Conservation (phyloP, 1,140 invertebrate species). For the Paraescarpia echinospica region DNA sequence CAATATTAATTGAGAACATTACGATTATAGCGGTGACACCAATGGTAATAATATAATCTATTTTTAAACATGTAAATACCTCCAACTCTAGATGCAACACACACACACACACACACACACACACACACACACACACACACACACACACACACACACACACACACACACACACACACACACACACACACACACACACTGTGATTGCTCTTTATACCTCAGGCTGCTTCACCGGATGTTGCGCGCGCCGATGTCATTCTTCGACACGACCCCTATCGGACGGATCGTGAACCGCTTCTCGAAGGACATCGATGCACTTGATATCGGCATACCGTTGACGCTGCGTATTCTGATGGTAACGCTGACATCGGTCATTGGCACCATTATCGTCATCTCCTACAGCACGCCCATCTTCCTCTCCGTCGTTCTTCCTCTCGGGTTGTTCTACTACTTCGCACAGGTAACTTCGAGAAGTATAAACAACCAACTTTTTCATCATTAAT, state of each 20-base stretch:
- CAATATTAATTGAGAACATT: neutral
- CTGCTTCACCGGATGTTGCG: conserved; percentile 59
- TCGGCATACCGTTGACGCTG: conserved; percentile 46
- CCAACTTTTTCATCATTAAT: no score
- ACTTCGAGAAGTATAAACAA: no score
- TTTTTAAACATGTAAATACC: neutral
- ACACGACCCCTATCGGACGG: conserved; percentile 66
- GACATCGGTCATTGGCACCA: neutral
- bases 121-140: no score
- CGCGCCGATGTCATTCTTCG: conserved; percentile 66
- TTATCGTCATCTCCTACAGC: conserved; percentile 19
- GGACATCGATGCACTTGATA: conserved; percentile 63
- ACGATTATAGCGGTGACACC: neutral
- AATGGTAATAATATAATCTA: neutral
- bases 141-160: neutral
- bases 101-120: no score
- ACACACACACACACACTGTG: neutral
- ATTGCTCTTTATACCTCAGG: conserved; percentile 66
- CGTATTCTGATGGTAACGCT: neutral
- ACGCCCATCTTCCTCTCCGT: conserved; percentile 24
- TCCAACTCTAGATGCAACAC: neutral
- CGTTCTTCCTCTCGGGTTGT: conserved; percentile 16
- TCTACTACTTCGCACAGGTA: no score
- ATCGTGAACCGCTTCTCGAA: conserved; percentile 67
- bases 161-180: neutral